Conservation (phyloP, 1,140 invertebrate species). For the Lepidurus couesii region DNA sequence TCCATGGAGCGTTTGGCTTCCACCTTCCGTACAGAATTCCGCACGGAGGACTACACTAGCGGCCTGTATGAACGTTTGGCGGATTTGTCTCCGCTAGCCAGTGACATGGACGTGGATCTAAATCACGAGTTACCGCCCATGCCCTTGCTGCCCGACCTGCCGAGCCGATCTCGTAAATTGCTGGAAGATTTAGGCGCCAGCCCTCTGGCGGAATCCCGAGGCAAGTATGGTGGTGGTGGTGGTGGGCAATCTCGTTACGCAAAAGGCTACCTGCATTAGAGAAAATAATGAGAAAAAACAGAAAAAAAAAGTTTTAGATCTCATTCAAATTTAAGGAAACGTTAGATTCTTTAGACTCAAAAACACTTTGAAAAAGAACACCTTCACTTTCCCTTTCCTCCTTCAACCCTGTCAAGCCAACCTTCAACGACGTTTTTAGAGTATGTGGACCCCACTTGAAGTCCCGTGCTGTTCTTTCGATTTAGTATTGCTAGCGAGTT, state of each 20-base stretch:
- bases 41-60: slow-evolving; percentile 47
- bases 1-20: slow-evolving; percentile 51
- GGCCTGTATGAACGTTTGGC: slow-evolving; percentile 46
- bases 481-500: background rate
- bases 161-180: slow-evolving; percentile 54
- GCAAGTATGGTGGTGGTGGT: slow-evolving; percentile 41
- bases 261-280: slow-evolving; percentile 21
- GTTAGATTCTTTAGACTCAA: background rate
- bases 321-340: background rate
- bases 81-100: slow-evolving; percentile 47
- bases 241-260: slow-evolving; percentile 30
- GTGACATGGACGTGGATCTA: slow-evolving; percentile 36
- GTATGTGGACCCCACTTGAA: background rate
- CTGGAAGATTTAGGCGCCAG: slow-evolving; percentile 56
- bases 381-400: slow-evolving; percentile 19
- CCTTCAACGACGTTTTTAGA: background rate
- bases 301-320: slow-evolving; percentile 23
- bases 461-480: background rate
- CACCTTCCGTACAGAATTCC: slow-evolving; percentile 47
- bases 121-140: slow-evolving; percentile 46
- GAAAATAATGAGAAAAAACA: background rate
- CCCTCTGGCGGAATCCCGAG: slow-evolving; percentile 44
- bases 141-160: slow-evolving; percentile 58
- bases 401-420: background rate
- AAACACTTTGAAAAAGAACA: background rate